A percentile compares a stretch with the other conserved stretches of the same genome.
phyloP scores from a whole-genome alignment of 2,113 vertebrate genomes.

The Notothenia coriiceps region DNA sequence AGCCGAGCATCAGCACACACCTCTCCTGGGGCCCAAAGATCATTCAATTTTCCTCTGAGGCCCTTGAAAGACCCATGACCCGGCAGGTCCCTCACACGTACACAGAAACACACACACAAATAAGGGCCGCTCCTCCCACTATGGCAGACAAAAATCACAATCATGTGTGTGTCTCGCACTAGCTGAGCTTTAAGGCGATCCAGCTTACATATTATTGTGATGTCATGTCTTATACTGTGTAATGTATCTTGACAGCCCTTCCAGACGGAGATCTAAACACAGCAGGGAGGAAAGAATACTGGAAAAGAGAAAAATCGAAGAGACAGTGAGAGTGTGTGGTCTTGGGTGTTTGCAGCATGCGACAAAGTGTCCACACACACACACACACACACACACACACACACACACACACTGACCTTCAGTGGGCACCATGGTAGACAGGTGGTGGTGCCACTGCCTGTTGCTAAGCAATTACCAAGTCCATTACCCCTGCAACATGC shows the following conservation, averaged over 20 bases:
- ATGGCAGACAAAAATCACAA: conserved; percentile 7
- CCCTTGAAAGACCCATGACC: conserved; percentile 46
- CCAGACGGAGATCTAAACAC: not conserved
- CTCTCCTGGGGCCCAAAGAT: conserved; percentile 28
- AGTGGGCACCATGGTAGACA: conserved; percentile 73
- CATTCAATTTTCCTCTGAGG: conserved; percentile 30
- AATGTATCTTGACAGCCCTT: conserved; percentile 21
- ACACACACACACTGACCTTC: conserved; percentile 64
- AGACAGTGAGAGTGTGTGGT: conserved; percentile 12
- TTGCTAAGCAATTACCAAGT: conserved; percentile 81
- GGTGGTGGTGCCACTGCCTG: conserved; percentile 74
- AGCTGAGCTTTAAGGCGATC: not conserved
- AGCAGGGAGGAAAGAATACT: conserved; percentile 9
- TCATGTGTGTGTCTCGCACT: conserved; percentile 2
- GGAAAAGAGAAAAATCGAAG: conserved; percentile 4
- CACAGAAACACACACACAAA: conserved; percentile 15
- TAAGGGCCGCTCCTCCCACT: not conserved
- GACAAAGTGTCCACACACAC: conserved; percentile 6
- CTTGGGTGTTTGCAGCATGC: conserved; percentile 10
- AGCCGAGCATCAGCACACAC: conserved; percentile 27
- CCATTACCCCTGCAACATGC: conserved; percentile 75
- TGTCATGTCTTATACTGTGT: conserved; percentile 18
- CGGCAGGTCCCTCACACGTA: not conserved
- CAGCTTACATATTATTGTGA: not conserved
- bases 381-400: conserved; percentile 11